phyloP scores from a whole-genome alignment of 2,888 invertebrate genomes.

The Xanthia icteritia region DNA sequence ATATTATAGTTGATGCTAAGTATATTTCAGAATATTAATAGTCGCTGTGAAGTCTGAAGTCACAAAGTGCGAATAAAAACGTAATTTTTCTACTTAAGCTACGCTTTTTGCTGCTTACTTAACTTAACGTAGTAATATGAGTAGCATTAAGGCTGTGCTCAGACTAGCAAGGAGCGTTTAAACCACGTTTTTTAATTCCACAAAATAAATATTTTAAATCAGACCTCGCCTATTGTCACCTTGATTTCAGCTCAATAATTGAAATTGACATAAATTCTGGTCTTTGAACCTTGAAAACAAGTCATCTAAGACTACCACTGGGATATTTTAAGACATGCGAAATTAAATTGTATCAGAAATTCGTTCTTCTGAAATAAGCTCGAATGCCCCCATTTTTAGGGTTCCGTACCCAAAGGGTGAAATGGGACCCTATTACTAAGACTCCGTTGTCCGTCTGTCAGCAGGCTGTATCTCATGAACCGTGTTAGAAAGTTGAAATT shows the following conservation, averaged over 20 bases:
- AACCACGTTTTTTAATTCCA: neutral
- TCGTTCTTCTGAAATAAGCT: neutral
- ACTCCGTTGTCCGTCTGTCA: too few species aligned
- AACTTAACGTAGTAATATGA: constrained; percentile 45
- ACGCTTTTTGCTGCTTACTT: constrained; percentile 30
- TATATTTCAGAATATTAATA: neutral
- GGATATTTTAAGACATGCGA: neutral
- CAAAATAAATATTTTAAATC: neutral
- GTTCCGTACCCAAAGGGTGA: too few species aligned
- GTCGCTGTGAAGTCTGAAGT: constrained; percentile 6
- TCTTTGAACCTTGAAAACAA: neutral
- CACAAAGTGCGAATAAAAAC: constrained; percentile 39
- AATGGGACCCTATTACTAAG: too few species aligned
- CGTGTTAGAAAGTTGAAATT: too few species aligned
- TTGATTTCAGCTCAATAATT: neutral
- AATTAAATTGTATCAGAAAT: neutral
- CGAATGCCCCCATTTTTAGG: too few species aligned
- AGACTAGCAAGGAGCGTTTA: neutral
- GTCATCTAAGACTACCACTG: neutral
- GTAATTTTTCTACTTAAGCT: constrained; percentile 36
- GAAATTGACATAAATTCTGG: neutral
- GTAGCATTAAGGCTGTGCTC: constrained; percentile 11
- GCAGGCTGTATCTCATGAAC: too few species aligned
- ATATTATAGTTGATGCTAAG: too few species aligned
- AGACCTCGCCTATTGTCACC: neutral